Conservation (phyloP, 2,113 vertebrate species). For the Myotis yumanensis region DNA sequence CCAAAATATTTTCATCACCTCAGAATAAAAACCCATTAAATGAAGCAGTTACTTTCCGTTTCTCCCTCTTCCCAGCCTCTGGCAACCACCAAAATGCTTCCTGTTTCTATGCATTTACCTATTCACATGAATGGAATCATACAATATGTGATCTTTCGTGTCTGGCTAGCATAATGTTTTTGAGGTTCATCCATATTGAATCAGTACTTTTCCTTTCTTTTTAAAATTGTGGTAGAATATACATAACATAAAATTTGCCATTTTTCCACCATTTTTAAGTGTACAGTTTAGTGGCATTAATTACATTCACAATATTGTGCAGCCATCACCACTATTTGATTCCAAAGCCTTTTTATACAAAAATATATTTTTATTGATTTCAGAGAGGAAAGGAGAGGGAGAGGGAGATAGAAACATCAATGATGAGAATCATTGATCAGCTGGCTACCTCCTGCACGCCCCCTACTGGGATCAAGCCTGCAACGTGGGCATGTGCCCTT, state of each 20-base stretch:
- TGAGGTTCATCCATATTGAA: neutral
- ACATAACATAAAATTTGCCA: neutral
- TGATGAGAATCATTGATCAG: too few relatives aligned
- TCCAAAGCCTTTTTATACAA: neutral
- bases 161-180: neutral
- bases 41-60: neutral
- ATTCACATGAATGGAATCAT: neutral
- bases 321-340: neutral
- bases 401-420: too few relatives aligned
- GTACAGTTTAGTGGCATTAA: neutral
- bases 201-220: neutral
- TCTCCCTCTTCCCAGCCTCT: neutral
- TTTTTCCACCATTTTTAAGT: neutral
- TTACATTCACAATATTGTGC: neutral
- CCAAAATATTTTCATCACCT: neutral
- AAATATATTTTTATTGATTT: too few relatives aligned
- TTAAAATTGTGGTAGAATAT: neutral
- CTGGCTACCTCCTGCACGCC: too few relatives aligned
- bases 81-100: neutral
- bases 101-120: neutral
- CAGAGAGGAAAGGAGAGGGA: too few relatives aligned
- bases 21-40: neutral
- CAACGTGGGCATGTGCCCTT: too few relatives aligned
- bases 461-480: too few relatives aligned
- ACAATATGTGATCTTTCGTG: neutral